A percentile compares a stretch with the other conserved stretches of the same genome.
These are phyloP conservation scores for Callyntrura guangdongensis DNA, from an alignment of 2,888 invertebrate species.

Conservation along the genomic window DNA sequence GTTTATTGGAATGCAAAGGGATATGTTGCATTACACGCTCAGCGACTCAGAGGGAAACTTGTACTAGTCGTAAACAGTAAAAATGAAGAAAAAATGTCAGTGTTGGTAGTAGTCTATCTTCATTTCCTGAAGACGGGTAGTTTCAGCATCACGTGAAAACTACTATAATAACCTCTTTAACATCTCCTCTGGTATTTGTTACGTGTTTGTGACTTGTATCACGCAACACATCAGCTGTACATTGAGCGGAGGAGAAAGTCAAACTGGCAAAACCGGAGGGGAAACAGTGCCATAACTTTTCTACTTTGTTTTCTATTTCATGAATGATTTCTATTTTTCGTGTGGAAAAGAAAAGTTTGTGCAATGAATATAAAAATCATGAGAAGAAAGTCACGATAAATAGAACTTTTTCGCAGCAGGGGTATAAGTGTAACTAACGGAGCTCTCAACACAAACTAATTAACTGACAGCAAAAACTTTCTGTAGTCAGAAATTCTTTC, in stretches of 20 bases:
- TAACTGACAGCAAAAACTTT: neutral
- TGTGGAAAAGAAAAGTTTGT: neutral
- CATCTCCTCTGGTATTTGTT: conserved; percentile 30
- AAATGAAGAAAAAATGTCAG: too few species aligned
- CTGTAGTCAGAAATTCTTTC: neutral
- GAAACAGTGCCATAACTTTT: neutral
- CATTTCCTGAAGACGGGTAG: neutral
- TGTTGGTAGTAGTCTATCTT: conserved; percentile 17
- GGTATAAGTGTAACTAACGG: too few species aligned
- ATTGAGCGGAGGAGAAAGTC: neutral
- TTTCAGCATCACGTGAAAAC: too few species aligned
- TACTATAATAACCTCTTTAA: neutral
- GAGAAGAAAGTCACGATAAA: neutral
- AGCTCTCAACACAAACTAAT: neutral
- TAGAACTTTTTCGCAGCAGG: neutral
- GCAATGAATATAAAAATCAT: neutral
- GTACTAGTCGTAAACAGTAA: too few species aligned
- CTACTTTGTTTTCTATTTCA: conserved; percentile 7
- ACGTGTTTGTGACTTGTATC: neutral
- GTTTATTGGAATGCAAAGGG: too few species aligned
- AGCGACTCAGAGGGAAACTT: too few species aligned
- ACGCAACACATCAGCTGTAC: neutral
- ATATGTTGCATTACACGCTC: too few species aligned
- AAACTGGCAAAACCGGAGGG: too few species aligned
- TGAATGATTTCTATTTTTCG: conserved; percentile 32